Evolutionary conservation across 2,888 invertebrate genomes (phyloP).

Genomic region (Eustalomyia histrio): DNA sequence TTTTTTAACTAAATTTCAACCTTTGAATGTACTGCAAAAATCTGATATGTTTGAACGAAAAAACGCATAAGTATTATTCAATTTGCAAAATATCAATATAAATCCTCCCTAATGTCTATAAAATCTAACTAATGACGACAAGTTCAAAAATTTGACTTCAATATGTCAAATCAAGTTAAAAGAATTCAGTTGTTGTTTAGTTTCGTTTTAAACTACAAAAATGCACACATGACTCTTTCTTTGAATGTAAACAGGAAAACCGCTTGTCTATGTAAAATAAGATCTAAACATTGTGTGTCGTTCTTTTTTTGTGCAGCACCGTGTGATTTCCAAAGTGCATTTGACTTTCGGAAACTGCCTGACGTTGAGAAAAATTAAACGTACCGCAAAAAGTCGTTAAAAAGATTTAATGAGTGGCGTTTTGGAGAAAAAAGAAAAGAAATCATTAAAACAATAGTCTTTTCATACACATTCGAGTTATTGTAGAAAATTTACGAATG

Average conservation of each 20-base stretch:
- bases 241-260: background rate
- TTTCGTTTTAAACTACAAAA: background rate
- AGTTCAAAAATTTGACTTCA: constrained; percentile 44
- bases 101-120: background rate
- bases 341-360: background rate
- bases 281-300: background rate
- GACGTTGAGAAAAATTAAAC: constrained; percentile 44
- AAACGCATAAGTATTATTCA: no score
- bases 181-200: constrained; percentile 13
- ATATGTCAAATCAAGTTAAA: constrained; percentile 48
- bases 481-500: background rate
- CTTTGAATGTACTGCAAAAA: no score
- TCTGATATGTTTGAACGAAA: no score
- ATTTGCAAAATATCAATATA: no score
- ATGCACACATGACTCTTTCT: background rate
- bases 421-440: constrained; percentile 22
- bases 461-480: background rate
- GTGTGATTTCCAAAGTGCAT: background rate
- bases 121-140: constrained; percentile 43
- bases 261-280: background rate
- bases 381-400: constrained; percentile 60
- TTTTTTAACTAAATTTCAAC: no score
- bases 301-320: background rate
- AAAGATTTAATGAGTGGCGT: constrained; percentile 58
- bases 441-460: background rate